Percentiles rank a stretch among this genome's conserved stretches.
These are phyloP conservation scores for Seira sanloemensis DNA, from an alignment of 2,888 invertebrate species.

Conservation along the genomic window DNA sequence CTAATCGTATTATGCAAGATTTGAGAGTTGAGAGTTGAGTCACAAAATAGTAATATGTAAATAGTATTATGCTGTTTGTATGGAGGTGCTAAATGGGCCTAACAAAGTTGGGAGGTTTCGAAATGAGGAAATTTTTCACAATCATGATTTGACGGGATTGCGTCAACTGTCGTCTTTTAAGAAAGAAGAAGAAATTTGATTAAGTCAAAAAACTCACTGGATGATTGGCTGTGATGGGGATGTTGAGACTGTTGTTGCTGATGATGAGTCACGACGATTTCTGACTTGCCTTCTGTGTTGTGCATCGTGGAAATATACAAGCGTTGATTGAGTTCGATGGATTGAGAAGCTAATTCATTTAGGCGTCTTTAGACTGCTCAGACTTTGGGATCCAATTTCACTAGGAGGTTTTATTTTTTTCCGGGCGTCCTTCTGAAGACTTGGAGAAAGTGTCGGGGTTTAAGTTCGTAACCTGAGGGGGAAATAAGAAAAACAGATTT, in stretches of 20 bases:
- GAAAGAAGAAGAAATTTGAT: slow-evolving; percentile 15
- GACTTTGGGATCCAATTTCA: neutral
- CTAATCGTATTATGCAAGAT: too few species aligned
- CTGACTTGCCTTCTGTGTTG: slow-evolving; percentile 69
- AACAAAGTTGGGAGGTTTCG: too few species aligned
- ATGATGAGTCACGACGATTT: slow-evolving; percentile 59
- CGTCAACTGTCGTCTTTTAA: too few species aligned
- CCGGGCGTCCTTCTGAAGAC: too few species aligned
- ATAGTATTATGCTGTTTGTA: too few species aligned
- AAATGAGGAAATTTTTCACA: too few species aligned
- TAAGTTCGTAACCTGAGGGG: too few species aligned
- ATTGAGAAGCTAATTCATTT: neutral
- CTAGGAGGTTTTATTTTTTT: too few species aligned
- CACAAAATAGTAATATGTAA: slow-evolving; percentile 2
- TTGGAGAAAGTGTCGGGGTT: too few species aligned
- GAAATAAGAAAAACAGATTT: too few species aligned
- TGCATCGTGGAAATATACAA: slow-evolving; percentile 63
- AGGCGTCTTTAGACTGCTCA: neutral
- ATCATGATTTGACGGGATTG: slow-evolving; percentile 42
- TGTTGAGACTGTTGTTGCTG: slow-evolving; percentile 34
- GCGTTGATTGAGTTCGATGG: neutral
- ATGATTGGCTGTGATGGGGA: slow-evolving; percentile 41
- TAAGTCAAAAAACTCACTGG: slow-evolving; percentile 49
- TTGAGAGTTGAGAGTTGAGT: too few species aligned
- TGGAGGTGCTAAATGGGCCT: too few species aligned